Evolutionary conservation across 2,888 invertebrate genomes (phyloP), one percentile per base, ranked within the genome.

Genomic region (Acleris cristana): DNA sequence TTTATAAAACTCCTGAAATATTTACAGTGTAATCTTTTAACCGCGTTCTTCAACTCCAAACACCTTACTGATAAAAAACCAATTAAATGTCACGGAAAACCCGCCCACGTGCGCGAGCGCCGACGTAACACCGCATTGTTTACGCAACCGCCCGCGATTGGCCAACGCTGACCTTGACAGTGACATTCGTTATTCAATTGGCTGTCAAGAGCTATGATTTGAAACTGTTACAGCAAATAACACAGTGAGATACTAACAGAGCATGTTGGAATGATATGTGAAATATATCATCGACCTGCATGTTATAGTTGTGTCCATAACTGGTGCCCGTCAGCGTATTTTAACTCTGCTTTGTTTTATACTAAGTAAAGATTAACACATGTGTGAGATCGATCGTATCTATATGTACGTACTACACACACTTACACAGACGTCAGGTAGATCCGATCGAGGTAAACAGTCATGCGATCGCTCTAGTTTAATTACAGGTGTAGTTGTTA

Each of bases 181-280:
- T 65, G 65, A 55, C 65, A 65, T 65, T 60, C 40, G 65, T 54
- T 44, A 55, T 60, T 59, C 49, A 60, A 65, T 55, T 56, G 51
- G 49, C 48, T 55, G 21, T 52, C 12, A 49, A 52, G 10, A 44
- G 34, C 54, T 49, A 48, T 55, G 63, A 56, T 56, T 56, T 63
- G 7, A 45, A 45, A 45, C n/a, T 45, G 45, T 45, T 16, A 45
- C 6, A 12, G n/a, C 45, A 45, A 45, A 34, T 10, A 10, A 3
- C 34, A 34, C 10, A 3, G 34, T 34, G 34, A 12, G 14, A n/a
- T n/a, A n/a, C n/a, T 10, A 14, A 40, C 40, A 40, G 3, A 40
- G 40, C 4, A 40, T 40, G 40, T 40, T 14, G 40, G 14, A 40
- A 14, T 40, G 3, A 34, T 14, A 40, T 40, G 14, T 40, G 40